Evolutionary conservation across 2,888 invertebrate genomes (phyloP), one percentile per base, ranked within the genome.

Genomic region (Cynaeus angustus): DNA sequence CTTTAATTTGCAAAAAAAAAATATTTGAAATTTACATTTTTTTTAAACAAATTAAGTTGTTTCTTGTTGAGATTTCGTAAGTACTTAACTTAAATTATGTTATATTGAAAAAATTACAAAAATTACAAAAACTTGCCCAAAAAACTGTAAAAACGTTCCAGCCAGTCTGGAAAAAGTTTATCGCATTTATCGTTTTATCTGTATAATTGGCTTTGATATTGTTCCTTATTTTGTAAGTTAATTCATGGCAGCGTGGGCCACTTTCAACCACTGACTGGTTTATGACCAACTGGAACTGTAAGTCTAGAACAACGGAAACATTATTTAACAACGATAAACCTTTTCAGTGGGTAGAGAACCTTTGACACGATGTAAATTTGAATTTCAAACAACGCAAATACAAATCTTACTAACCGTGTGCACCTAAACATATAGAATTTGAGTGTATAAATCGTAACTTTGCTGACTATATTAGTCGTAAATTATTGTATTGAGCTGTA

Each of bases 311-410:
- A 37, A 37, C 41, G 28, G 41, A 45, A 53, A 10, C 65, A 53
- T 45, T 65, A 62, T 50, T 62, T 56, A 38, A 43, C 30, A 13
- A 46, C 48, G 50, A 45, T 50, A 46, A 46, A 56, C 46, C 45
- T 30, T 37, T 43, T 13, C 41, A 52, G 38, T 26, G 26, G 50
- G 14, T 46, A 6, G 26, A 53, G 12, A 48, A 50, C 59, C 50
- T 48, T 26, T 64, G 64, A 66, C 66, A 56, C 55, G 48, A 45
- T 41, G 45, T 4, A 66, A 56, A 56, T 66, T 48, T 55, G 56
- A 66, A 56, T 66, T 66, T 56, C 55, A 66, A 66, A 56, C 66
- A 56, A 56, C 56, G 66, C 46, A 66, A 66, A 66, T 66, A 65
- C 7, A 62, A 45, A 45, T 53, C 28, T 26, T 9, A 52, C 38